Base-by-base conservation (phyloP, 2,888 invertebrate genomes). In the Saturnia pavonia region DNA sequence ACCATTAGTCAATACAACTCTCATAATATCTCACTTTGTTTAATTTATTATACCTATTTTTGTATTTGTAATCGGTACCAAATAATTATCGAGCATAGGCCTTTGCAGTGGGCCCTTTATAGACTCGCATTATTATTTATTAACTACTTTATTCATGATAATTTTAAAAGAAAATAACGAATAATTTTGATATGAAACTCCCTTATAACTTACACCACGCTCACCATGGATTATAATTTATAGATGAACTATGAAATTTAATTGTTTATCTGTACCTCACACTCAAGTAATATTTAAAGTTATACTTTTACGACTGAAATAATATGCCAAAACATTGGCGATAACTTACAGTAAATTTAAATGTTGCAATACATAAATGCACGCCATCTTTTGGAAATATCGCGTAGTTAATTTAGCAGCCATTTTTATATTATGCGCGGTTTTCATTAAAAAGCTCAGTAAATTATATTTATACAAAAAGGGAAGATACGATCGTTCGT, bases 231-330 rank as follows among this genome's bases (percentile, higher is more conserved):
- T 57, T 70, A 78, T 80, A 80, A 80, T 76, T 83, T 78, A 82
- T 72, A 73, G 73, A 74, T 75, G 81, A 77, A 78, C 72, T 75
- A 75, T 77, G 81, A 80, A 78, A 82, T 85, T 84, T 85, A 84
- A 85, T 83, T 83, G 85, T 83, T 85, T 81, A 73, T 76, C 82
- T 77, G 83, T 85, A 85, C 72, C 73, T 72, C 74, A 43, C 73
- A 73, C 73, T 75, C 76, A 77, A n/a, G 77, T 80, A 80, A 81
- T 81, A 78, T 73, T 76, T 57, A 72, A 77, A 80, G 80, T 78
- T 82, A 80, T 70, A 40, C 11, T 19, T 11, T 40, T 40, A 65
- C 40, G 34, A 19, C 65, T 40, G 19, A 40, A 65, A 40, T 65
- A 65, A 65, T 65, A 40, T 65, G 16, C 40, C 65, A n/a, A 65